Evolutionary conservation across 2,113 vertebrate species (phyloP), one percentile per base, ranked within the genome.

Genomic region (Geothlypis trichas): DNA sequence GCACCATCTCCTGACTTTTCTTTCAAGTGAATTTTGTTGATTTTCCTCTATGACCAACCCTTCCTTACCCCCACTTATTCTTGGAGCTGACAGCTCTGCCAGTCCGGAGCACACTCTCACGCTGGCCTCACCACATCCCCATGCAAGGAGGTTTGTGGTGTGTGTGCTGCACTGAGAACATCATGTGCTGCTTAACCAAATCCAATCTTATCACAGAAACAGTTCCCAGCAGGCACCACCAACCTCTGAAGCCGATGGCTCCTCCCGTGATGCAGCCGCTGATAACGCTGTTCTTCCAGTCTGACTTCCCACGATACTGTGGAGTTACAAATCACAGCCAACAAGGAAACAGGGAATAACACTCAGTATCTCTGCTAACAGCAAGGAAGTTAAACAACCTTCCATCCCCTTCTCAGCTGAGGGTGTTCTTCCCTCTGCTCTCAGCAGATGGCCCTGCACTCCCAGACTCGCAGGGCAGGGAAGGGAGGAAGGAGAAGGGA

Each of bases 251-350:
- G 68, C 99, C 99, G 14, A 99, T 99, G 18, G 98, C 99, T 93
- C 99, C 99, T 82, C 99, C 99, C 0, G 99, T 99, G 62, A 99
- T 98, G 96, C 99, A 99, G 65, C 99, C 99, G 5, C 99, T 99
- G 73, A 99, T 98, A 44, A 99, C 99, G 0, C 98, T 99, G 27
- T 99, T 99, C 97, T 99, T 99, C 99, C 99, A 99, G 96, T 99
- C 99, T 2, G 99, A 99, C 80, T 98, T 98, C 11, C 99, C 99
- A 83, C 99, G 98, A 92, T 99, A 99, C 99, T 99, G 87, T 5
- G 84, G 66, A 74, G 54, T 90, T 31, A 84, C 75, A 83, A 91
- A 90, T 74, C 39, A 87, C 7, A 63, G 58, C n/a, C 63, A 65
- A 31, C 16, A 55, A n/a, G 9, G 27, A 69, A 86, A 93, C 7